Conservation (phyloP, 2,888 invertebrate species). For the Dioctria rufipes region DNA sequence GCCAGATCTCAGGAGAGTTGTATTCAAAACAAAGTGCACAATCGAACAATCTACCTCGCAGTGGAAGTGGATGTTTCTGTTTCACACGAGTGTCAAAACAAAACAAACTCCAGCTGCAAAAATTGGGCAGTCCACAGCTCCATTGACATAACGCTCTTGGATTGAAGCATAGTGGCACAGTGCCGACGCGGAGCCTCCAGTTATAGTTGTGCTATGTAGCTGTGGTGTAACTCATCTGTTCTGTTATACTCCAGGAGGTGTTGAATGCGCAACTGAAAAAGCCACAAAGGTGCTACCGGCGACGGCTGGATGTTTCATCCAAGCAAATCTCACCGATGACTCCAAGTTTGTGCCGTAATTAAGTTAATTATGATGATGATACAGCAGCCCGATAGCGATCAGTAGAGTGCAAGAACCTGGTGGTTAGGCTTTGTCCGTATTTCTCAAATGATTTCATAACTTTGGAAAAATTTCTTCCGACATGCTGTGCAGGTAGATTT, state of each 20-base stretch:
- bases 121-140: not conserved
- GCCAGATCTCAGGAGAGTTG: not conserved
- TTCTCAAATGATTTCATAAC: slow-evolving; percentile 44
- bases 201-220: not conserved
- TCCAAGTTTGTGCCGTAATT: slow-evolving; percentile 20
- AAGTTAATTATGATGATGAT: slow-evolving; percentile 37
- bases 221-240: slow-evolving; percentile 35
- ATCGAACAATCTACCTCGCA: not conserved
- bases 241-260: not conserved
- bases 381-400: not conserved
- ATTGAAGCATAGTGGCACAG: slow-evolving; percentile 39
- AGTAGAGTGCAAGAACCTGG: slow-evolving; percentile 16
- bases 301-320: not conserved
- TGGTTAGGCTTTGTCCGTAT: slow-evolving; percentile 39
- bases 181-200: not conserved
- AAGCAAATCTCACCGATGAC: not conserved
- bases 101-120: not conserved
- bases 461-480: slow-evolving; percentile 29
- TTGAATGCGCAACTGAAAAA: slow-evolving; percentile 31
- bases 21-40: slow-evolving; percentile 24
- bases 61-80: not conserved
- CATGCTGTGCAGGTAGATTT: not conserved
- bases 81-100: slow-evolving; percentile 14
- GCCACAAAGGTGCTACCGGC: not conserved
- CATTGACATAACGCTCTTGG: not conserved